phyloP scores from a whole-genome alignment of 2,113 vertebrate genomes.

The Thamnophis sirtalis region DNA sequence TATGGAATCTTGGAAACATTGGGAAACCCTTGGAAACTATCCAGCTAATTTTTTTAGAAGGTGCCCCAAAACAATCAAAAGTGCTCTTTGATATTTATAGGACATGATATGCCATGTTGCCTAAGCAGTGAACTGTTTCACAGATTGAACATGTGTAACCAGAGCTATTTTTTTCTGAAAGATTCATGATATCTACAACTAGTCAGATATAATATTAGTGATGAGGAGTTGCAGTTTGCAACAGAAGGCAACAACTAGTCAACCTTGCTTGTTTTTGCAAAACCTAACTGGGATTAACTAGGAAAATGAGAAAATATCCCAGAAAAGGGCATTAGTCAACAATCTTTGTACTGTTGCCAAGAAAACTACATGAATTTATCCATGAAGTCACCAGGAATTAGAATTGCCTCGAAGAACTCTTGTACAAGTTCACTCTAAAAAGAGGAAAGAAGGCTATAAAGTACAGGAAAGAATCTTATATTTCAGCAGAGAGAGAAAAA shows the following conservation, averaged over 20 bases:
- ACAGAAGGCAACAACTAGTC: not conserved
- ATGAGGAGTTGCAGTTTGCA: not conserved
- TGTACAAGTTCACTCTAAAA: not conserved
- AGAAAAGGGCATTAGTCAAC: not conserved
- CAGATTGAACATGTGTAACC: not conserved
- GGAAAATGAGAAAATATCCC: not conserved
- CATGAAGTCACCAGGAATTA: not conserved
- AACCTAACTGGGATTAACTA: not conserved
- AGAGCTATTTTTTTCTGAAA: not conserved
- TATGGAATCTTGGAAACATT: not conserved
- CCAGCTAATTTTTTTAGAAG: not conserved
- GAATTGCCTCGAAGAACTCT: not conserved
- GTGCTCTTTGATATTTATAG: not conserved
- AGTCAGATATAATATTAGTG: not conserved
- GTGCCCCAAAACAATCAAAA: not conserved
- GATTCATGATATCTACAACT: not conserved
- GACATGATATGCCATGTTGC: not conserved
- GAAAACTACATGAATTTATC: not conserved
- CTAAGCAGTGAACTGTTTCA: not conserved
- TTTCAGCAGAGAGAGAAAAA: not conserved
- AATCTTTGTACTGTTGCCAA: not conserved
- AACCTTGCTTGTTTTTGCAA: not conserved
- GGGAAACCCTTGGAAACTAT: not conserved
- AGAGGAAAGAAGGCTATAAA: not conserved
- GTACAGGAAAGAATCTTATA: not conserved